Conservation (phyloP, 1,140 invertebrate genomes). For the Manduca sexta region DNA sequence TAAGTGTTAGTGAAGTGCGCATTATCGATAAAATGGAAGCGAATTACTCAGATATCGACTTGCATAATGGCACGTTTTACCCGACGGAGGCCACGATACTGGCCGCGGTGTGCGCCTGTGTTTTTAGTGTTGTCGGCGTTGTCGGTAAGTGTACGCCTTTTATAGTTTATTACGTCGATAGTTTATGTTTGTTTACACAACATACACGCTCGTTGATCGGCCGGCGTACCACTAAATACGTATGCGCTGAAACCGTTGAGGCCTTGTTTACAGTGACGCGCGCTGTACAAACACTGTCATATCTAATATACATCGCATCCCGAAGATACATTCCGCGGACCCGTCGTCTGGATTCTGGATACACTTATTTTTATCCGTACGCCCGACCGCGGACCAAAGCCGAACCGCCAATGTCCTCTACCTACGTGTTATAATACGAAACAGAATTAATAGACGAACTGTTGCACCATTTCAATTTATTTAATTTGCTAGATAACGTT, state of each 20-base stretch:
- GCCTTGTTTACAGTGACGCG: constrained; percentile 17
- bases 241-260: constrained; percentile 25
- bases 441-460: neutral
- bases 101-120: constrained; percentile 83
- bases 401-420: neutral
- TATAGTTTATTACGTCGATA: constrained; percentile 1
- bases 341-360: too few species aligned
- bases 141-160: constrained; percentile 75
- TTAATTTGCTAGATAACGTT: constrained; percentile 1
- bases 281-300: constrained; percentile 17
- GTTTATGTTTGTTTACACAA: constrained; percentile 19
- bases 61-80: constrained; percentile 66
- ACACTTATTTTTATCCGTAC: too few species aligned
- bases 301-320: constrained; percentile 13
- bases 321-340: neutral
- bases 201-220: constrained; percentile 9
- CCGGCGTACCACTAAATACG: constrained; percentile 2
- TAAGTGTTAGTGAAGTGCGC: constrained; percentile 6
- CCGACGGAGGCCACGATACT: constrained; percentile 83
- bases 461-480: constrained; percentile 4
- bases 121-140: constrained; percentile 86
- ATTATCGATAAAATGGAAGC: constrained; percentile 13
- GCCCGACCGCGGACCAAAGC: too few species aligned
- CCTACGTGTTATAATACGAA: neutral
- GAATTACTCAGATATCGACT: constrained; percentile 19